These are phyloP conservation scores for Drosophila tropicalis DNA, from an alignment of 1,140 invertebrate species.

Conservation along the genomic window DNA sequence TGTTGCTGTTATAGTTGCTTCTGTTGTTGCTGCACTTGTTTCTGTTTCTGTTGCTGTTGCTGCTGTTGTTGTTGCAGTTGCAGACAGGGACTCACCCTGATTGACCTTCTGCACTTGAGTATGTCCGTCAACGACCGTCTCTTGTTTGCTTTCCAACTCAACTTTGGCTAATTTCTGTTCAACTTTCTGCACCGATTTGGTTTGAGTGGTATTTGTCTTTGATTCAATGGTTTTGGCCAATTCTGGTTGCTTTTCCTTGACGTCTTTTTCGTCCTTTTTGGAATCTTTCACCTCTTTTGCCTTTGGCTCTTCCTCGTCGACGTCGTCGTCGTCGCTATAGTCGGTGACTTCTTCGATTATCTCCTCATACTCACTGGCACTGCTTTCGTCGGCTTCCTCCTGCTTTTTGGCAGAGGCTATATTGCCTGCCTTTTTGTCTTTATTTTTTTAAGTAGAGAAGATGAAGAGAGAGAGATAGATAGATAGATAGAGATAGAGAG, in stretches of 20 bases:
- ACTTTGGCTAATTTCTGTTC: slow-evolving; percentile 81
- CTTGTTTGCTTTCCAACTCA: slow-evolving; percentile 49
- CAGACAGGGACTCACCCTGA: slow-evolving; percentile 70
- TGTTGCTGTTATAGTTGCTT: slow-evolving; percentile 33
- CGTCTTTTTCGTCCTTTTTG: too few relatives aligned
- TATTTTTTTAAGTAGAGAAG: slow-evolving; percentile 30
- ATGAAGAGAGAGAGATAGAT: slow-evolving; percentile 21
- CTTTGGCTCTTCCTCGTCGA: slow-evolving; percentile 32
- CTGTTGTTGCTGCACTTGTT: slow-evolving; percentile 35
- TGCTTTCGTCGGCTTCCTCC: slow-evolving; percentile 69
- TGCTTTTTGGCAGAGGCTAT: slow-evolving; percentile 53
- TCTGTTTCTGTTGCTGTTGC: slow-evolving; percentile 28
- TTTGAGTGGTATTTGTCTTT: slow-evolving; percentile 84
- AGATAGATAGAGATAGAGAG: slow-evolving; percentile 3
- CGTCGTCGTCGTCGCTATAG: slow-evolving; percentile 66
- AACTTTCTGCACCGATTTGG: slow-evolving; percentile 86
- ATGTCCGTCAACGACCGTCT: slow-evolving; percentile 17
- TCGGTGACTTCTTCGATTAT: slow-evolving; percentile 81
- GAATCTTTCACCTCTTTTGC: slow-evolving; percentile 17
- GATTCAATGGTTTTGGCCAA: slow-evolving; percentile 32
- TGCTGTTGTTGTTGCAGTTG: slow-evolving; percentile 28
- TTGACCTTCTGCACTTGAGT: slow-evolving; percentile 35
- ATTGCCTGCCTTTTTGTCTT: slow-evolving; percentile 57
- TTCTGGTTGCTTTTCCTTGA: slow-evolving; percentile 17
- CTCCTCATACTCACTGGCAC: slow-evolving; percentile 82